These are phyloP conservation scores for Lochmaea capreae DNA, from an alignment of 2,888 invertebrate genomes.

Conservation along the genomic window DNA sequence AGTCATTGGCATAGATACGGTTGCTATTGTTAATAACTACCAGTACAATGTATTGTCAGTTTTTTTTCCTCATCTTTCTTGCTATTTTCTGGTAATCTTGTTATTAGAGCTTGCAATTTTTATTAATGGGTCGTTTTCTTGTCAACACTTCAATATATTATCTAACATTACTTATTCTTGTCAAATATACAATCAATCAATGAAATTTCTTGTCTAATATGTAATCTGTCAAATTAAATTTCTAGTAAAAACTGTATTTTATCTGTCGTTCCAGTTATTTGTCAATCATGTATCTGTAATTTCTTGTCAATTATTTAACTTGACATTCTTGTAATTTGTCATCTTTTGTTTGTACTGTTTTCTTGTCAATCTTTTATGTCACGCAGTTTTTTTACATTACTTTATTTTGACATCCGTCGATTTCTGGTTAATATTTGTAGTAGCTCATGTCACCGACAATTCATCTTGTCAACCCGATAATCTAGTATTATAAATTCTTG, in stretches of 20 bases:
- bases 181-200: neutral
- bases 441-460: neutral
- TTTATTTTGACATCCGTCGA: neutral
- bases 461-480: neutral
- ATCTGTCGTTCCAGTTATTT: no score
- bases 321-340: no score
- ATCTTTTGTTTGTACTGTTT: no score
- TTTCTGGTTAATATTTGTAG: neutral
- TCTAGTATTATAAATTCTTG: neutral
- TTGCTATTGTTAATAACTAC: no score
- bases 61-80: no score
- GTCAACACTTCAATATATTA: neutral
- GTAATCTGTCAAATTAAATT: neutral
- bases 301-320: neutral
- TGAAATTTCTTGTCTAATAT: neutral
- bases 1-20: no score
- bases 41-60: no score
- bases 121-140: no score
- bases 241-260: neutral
- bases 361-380: no score
- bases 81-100: no score
- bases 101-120: no score
- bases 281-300: neutral
- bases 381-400: neutral
- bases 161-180: neutral